Percentiles rank a stretch among this genome's conserved stretches.
phyloP scores from a whole-genome alignment of 2,797 vertebrate genomes.

The Eulemur coronatus region DNA sequence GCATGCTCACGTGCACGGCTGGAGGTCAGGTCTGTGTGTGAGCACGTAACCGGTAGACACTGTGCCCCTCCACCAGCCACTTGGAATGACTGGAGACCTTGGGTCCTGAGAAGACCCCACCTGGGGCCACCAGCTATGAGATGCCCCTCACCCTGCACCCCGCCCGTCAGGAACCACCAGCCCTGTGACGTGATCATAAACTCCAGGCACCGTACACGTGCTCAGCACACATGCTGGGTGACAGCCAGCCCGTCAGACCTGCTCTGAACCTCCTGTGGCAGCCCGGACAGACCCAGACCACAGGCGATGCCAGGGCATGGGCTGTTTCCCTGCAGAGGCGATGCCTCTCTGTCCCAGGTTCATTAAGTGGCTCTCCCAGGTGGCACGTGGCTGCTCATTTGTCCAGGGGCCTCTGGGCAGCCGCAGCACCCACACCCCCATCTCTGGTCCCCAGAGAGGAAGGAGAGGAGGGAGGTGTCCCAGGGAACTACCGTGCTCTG shows the following conservation, averaged over 20 bases:
- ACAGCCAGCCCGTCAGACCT: not conserved
- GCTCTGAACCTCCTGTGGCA: not conserved
- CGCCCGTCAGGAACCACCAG: not conserved
- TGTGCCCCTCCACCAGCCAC: no score
- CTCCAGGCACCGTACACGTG: not conserved
- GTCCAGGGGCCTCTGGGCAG: not conserved
- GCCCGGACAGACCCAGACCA: not conserved
- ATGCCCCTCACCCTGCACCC: not conserved
- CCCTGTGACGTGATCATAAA: not conserved
- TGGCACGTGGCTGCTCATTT: not conserved
- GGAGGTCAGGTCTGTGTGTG: not conserved
- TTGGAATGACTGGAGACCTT: not conserved
- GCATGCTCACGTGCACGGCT: no score
- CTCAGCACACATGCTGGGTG: fast-evolving
- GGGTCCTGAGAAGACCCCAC: not conserved
- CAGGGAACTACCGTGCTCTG: not conserved
- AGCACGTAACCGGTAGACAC: not conserved
- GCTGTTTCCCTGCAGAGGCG: not conserved
- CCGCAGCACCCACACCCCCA: not conserved
- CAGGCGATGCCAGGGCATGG: fast-evolving
- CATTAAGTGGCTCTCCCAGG: not conserved
- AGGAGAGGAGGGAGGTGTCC: not conserved
- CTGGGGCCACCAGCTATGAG: not conserved
- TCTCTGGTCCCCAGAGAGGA: not conserved
- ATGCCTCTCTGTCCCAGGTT: not conserved